Evolutionary conservation across 2,888 invertebrate species (phyloP).

Genomic region (Iphiclides podalirius): DNA sequence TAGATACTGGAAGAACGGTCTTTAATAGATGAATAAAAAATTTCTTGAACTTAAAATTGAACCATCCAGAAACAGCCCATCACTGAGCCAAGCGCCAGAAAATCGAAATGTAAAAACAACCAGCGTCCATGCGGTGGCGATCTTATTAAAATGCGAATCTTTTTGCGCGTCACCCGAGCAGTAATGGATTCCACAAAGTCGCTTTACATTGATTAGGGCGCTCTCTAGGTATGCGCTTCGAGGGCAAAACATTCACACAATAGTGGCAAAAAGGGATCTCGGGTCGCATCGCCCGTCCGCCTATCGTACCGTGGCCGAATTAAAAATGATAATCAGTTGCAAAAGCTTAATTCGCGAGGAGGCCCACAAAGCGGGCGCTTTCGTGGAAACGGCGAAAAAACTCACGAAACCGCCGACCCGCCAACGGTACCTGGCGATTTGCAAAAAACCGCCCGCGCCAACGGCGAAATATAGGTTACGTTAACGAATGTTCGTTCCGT

Average conservation of each 20-base stretch:
- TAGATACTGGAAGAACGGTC: too few relatives aligned
- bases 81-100: too few relatives aligned
- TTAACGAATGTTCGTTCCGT: too few relatives aligned
- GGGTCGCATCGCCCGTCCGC: slow-evolving; percentile 26
- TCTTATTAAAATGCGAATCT: neutral
- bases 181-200: neutral
- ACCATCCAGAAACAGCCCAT: too few relatives aligned
- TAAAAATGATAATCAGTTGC: slow-evolving; percentile 59
- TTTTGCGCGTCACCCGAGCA: neutral
- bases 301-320: slow-evolving; percentile 52
- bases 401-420: slow-evolving; percentile 44
- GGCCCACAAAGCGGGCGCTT: too few relatives aligned
- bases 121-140: too few relatives aligned
- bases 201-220: slow-evolving; percentile 12
- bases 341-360: slow-evolving; percentile 52
- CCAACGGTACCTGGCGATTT: slow-evolving; percentile 43
- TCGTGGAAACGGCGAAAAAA: slow-evolving; percentile 52
- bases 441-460: slow-evolving; percentile 42
- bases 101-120: too few relatives aligned
- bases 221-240: slow-evolving; percentile 3
- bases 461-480: slow-evolving; percentile 38
- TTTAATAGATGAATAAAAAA: too few relatives aligned
- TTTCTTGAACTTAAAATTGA: too few relatives aligned
- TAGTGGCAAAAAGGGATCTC: slow-evolving; percentile 26
- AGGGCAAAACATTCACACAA: slow-evolving; percentile 18